phyloP scores from a whole-genome alignment of 1,140 invertebrate species.

The Dinoponera quadriceps region DNA sequence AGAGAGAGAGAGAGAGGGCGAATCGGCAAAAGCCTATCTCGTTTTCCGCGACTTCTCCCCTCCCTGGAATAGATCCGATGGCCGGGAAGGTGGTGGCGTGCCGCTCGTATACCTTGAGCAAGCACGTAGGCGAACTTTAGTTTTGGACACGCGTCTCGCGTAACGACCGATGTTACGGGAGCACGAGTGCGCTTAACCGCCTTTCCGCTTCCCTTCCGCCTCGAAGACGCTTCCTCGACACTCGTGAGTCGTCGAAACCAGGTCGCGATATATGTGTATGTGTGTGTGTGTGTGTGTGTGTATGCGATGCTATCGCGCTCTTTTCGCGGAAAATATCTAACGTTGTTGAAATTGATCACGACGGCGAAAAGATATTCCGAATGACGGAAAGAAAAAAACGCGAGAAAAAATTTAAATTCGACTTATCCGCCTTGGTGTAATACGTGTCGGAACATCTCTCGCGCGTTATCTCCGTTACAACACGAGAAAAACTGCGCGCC shows the following conservation, averaged over 20 bases:
- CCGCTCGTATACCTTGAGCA: constrained; percentile 56
- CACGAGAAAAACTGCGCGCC: neutral
- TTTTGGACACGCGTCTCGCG: constrained; percentile 60
- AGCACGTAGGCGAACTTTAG: constrained; percentile 64
- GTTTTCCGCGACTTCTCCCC: neutral
- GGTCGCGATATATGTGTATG: neutral
- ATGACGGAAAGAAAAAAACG: neutral
- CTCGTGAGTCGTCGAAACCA: neutral
- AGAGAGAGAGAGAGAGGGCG: neutral
- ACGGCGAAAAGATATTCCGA: too few relatives aligned
- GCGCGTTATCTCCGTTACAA: neutral
- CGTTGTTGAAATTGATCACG: too few relatives aligned
- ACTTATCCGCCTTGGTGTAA: neutral
- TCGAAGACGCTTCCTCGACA: constrained; percentile 1
- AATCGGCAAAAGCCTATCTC: too few relatives aligned
- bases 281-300: neutral
- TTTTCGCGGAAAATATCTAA: too few relatives aligned
- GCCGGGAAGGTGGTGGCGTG: neutral
- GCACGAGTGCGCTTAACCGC: constrained; percentile 36
- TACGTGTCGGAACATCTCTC: neutral
- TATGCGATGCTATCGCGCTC: neutral
- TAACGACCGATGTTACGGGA: constrained; percentile 55
- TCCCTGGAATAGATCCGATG: neutral
- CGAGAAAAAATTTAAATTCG: constrained; percentile 5
- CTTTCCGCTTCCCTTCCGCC: neutral